Base-by-base conservation (phyloP, 2,797 vertebrate genomes). In the Kryptolebias ocellatus region DNA sequence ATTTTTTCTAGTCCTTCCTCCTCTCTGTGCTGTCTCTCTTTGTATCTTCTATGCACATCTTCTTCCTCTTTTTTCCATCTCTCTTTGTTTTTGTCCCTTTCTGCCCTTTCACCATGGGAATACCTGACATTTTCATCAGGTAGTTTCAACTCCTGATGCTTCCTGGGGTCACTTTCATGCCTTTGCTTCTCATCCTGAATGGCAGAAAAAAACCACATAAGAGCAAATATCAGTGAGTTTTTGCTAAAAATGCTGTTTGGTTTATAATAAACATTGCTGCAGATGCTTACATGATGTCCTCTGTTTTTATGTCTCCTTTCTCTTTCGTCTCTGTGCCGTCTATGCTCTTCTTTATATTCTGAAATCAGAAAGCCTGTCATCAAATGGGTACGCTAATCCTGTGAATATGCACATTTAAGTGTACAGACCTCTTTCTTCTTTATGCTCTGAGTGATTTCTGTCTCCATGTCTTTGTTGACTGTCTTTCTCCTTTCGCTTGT, bases 221-320 rank as follows among this genome's bases (percentile, higher is more conserved):
- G 4, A 53, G 7, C 5, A 2, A 11, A 53, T 45, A 50, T 7
- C 44, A 3, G 1, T 54, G 2, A 44, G 9, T 28, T 3, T 27
- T 28, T 11, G n/a, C 56, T 28, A 49, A 2, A 11, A 11, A 12
- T 42, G 39, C 11, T 55, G 34, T 55, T 44, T 1, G 18, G 15
- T 0, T 12, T 49, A 55, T 4, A 42, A 51, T n/a, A 9, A 49
- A 24, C 34, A 16, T 16, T 11, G 31, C 16, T 31, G 24, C 17
- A 34, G 10, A 72, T 53, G 17, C 80, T 73, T 79, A 93, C 88
- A 17, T 83, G 86, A 83, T 89, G 72, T 77, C 83, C 90, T 80
- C 80, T 89, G 51, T 92, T 87, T 76, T 45, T 85, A 68, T 81
- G 90, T 67, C 85, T 92, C 64, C 68, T 87, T 62, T 94, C 94